A percentile compares a stretch with the other conserved stretches of the same genome.
phyloP scores from a whole-genome alignment of 2,797 vertebrate genomes.

The Channallabes apus region DNA sequence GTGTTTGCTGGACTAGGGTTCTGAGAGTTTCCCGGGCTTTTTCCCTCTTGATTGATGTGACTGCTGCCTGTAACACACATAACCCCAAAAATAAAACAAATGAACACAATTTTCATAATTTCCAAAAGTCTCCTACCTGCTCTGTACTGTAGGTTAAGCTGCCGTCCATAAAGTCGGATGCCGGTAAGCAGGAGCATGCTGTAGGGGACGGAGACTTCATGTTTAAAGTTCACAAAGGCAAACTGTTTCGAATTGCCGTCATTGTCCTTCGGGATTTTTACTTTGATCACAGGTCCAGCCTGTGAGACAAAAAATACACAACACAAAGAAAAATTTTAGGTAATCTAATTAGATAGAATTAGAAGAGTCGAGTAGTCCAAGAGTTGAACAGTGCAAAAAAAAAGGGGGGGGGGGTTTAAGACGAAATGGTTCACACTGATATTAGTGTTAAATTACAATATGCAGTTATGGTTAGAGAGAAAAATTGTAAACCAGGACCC shows the following conservation, averaged over 20 bases:
- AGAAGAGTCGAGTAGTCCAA: too few relatives aligned
- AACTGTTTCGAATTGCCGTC: slow-evolving; percentile 91
- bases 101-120: not conserved
- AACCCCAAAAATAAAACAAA: not conserved
- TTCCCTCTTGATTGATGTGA: slow-evolving; percentile 64
- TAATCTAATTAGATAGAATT: too few relatives aligned
- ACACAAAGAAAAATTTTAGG: not conserved
- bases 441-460: too few relatives aligned
- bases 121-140: slow-evolving; percentile 73
- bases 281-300: slow-evolving; percentile 89
- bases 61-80: slow-evolving; percentile 69
- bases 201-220: slow-evolving; percentile 91
- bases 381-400: too few relatives aligned
- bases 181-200: slow-evolving; percentile 87
- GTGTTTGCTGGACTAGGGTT: slow-evolving; percentile 70
- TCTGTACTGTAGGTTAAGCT: slow-evolving; percentile 89
- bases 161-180: slow-evolving; percentile 80
- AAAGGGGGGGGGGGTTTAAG: too few relatives aligned
- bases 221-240: slow-evolving; percentile 93
- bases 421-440: too few relatives aligned
- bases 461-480: too few relatives aligned
- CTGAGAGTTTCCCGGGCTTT: slow-evolving; percentile 68
- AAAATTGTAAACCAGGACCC: too few relatives aligned
- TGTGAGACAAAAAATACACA: slow-evolving; percentile 59
- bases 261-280: slow-evolving; percentile 89